phyloP scores from a whole-genome alignment of 1,140 invertebrate species.

The Pseudomyrmex flavicornis region DNA sequence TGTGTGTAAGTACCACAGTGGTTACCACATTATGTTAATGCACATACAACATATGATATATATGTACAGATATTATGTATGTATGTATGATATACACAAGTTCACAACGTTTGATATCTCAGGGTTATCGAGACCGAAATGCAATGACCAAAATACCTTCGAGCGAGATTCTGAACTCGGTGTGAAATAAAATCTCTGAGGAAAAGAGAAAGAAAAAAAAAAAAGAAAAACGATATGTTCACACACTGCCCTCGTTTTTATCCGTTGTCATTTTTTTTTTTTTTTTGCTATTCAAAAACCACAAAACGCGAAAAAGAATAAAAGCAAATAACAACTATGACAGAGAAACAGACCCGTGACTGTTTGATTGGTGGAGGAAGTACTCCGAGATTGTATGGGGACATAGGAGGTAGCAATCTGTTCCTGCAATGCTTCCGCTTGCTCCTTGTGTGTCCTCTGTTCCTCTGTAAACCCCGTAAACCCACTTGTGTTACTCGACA shows the following conservation, averaged over 20 bases:
- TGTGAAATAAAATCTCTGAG: not conserved
- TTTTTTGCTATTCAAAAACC: slow-evolving; percentile 52
- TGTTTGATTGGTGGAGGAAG: slow-evolving; percentile 81
- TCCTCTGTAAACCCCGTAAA: slow-evolving; percentile 84
- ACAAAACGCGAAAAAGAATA: slow-evolving; percentile 60
- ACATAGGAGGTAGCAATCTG: slow-evolving; percentile 80
- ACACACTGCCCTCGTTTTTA: not conserved
- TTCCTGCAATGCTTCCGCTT: slow-evolving; percentile 81
- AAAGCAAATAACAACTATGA: slow-evolving; percentile 83
- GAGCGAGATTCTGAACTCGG: not conserved
- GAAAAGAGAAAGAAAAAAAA: not conserved
- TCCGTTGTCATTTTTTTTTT: not conserved
- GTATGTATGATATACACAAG: not conserved
- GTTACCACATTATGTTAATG: too few relatives aligned
- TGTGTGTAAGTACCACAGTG: too few relatives aligned
- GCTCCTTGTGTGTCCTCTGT: slow-evolving; percentile 81
- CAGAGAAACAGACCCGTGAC: slow-evolving; percentile 84
- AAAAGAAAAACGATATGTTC: slow-evolving; percentile 25
- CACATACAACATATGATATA: too few relatives aligned
- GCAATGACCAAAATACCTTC: slow-evolving; percentile 36
- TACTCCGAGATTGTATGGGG: slow-evolving; percentile 83
- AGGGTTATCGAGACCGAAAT: slow-evolving; percentile 17
- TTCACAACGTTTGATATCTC: not conserved
- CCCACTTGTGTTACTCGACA: slow-evolving; percentile 81
- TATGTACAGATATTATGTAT: not conserved